Evolutionary conservation across 1,140 invertebrate species (phyloP).

Genomic region (Popillia japonica): DNA sequence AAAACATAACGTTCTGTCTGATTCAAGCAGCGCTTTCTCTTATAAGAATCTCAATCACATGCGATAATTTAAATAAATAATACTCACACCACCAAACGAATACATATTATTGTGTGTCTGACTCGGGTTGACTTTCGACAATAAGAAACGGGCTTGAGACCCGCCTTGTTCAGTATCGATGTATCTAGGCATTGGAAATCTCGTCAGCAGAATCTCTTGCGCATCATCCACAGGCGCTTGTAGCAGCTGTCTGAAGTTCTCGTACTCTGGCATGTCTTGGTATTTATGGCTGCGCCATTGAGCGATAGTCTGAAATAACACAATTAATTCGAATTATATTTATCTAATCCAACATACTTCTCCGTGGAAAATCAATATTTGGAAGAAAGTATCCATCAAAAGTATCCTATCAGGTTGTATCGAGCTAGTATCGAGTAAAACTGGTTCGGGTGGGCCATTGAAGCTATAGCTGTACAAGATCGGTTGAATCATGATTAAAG

Average conservation of each 20-base stretch:
- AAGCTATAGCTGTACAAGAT: constrained; percentile 99
- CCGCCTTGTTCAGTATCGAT: constrained; percentile 99
- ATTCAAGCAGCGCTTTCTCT: not conserved
- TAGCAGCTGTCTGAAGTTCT: constrained; percentile 95
- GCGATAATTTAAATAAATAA: not conserved
- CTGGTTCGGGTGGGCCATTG: constrained; percentile 96
- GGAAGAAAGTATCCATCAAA: constrained; percentile 99
- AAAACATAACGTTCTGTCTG: not conserved
- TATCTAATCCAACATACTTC: constrained; percentile 71
- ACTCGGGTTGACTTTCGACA: constrained; percentile 99
- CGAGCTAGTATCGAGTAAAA: constrained; percentile 95
- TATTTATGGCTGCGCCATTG: constrained; percentile 95
- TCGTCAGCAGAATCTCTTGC: constrained; percentile 91
- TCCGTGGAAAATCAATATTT: constrained; percentile 99
- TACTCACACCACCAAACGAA: constrained; percentile 88
- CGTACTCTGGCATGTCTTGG: constrained; percentile 96
- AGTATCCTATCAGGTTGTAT: constrained; percentile 97
- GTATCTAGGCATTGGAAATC: constrained; percentile 98
- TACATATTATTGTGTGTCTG: constrained; percentile 99
- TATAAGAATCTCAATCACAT: not conserved
- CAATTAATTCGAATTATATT: constrained; percentile 30
- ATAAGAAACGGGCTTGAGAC: constrained; percentile 95
- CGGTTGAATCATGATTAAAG: constrained; percentile 99
- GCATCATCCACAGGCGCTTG: constrained; percentile 98
- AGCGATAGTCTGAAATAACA: constrained; percentile 83